Conservation (phyloP, 1,140 invertebrate genomes). For the Bombus sylvicola region DNA sequence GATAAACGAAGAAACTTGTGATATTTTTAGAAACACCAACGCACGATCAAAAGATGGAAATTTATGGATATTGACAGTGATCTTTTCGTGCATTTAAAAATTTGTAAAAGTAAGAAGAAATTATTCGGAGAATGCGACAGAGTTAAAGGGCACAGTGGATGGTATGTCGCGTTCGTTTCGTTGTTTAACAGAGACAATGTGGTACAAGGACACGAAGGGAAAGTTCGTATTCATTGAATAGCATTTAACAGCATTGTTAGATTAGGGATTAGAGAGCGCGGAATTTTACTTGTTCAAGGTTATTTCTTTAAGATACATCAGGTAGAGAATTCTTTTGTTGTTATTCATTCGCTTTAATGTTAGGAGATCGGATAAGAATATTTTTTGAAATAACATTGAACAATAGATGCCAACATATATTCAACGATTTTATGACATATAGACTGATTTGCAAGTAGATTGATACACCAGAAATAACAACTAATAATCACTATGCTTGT, state of each 20-base stretch:
- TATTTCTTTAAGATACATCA: background rate
- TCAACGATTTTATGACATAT: background rate
- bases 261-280: background rate
- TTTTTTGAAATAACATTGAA: background rate
- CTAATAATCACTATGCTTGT: slow-evolving; percentile 10
- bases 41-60: no score
- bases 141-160: background rate
- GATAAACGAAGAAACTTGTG: background rate
- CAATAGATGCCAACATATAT: no score
- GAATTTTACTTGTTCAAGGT: background rate
- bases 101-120: background rate
- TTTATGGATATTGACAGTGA: rapidly evolving
- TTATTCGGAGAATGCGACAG: background rate
- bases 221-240: background rate
- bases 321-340: background rate
- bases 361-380: background rate
- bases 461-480: background rate
- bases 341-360: background rate
- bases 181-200: background rate
- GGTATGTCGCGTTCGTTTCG: background rate
- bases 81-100: background rate
- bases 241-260: background rate
- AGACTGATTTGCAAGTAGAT: background rate
- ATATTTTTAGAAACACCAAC: background rate
- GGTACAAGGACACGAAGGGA: background rate